A percentile compares a stretch with the other conserved stretches of the same genome.
phyloP scores from a whole-genome alignment of 2,113 vertebrate genomes.

The Aphelocoma coerulescens region DNA sequence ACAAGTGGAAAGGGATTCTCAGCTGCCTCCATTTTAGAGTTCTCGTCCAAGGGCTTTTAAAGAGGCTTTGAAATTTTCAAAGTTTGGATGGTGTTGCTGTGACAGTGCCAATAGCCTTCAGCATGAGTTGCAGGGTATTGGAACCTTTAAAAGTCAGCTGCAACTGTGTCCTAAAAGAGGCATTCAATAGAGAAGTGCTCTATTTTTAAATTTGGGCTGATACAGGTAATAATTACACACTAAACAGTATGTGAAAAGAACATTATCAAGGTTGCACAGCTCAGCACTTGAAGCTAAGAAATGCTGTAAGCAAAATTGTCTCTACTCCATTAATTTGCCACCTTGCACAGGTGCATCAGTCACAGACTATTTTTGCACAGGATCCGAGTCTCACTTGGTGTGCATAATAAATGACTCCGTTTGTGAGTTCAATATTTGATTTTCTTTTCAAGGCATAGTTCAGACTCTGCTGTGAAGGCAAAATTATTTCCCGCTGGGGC shows the following conservation, averaged over 20 bases:
- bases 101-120: background rate
- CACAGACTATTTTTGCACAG: constrained; percentile 30
- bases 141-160: constrained; percentile 9
- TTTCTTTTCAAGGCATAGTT: constrained; percentile 4
- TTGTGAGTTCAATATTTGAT: constrained; percentile 12
- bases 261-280: constrained; percentile 58
- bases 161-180: background rate
- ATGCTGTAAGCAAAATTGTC: constrained; percentile 25
- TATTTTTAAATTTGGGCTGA: constrained; percentile 52
- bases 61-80: background rate
- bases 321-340: constrained; percentile 49
- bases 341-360: constrained; percentile 46
- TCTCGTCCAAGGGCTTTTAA: background rate
- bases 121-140: background rate
- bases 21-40: background rate
- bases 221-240: constrained; percentile 49
- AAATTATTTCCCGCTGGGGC: background rate
- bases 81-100: background rate
- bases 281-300: constrained; percentile 50
- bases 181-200: background rate
- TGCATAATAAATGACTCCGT: background rate
- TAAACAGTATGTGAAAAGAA: constrained; percentile 44
- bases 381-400: background rate
- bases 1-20: background rate
- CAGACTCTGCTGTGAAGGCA: background rate